Evolutionary conservation across 2,888 invertebrate species (phyloP).

Genomic region (Leucozona laternaria): DNA sequence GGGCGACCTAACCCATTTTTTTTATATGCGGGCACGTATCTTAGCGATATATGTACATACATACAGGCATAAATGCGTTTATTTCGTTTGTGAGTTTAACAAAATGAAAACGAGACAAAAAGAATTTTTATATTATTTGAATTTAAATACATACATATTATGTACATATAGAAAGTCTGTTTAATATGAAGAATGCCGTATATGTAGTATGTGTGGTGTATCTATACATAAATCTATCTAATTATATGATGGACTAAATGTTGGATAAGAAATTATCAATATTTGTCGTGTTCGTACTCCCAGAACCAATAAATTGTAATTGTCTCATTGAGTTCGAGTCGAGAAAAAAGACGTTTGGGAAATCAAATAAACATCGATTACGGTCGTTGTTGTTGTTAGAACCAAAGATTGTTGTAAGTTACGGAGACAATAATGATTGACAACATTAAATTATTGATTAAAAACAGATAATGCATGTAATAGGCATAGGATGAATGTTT

Average conservation of each 20-base stretch:
- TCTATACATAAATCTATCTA: too few relatives aligned
- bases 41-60: not conserved
- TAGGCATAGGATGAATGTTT: too few relatives aligned
- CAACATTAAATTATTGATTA: too few relatives aligned
- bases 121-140: not conserved
- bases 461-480: too few relatives aligned
- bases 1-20: conserved; percentile 55
- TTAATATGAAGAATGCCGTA: too few relatives aligned
- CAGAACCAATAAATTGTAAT: conserved; percentile 62
- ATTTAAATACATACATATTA: not conserved
- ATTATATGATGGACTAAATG: not conserved
- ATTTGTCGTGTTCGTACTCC: conserved; percentile 31
- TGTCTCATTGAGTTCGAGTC: conserved; percentile 60
- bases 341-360: too few relatives aligned
- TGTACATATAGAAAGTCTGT: too few relatives aligned
- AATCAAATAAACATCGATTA: too few relatives aligned
- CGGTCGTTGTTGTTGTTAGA: too few relatives aligned
- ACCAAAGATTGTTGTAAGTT: too few relatives aligned
- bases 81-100: not conserved
- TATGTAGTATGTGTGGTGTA: too few relatives aligned
- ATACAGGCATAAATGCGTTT: conserved; percentile 54
- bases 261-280: conserved; percentile 47
- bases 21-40: conserved; percentile 15
- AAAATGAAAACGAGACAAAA: conserved; percentile 35
- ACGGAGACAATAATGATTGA: too few relatives aligned